phyloP scores from a whole-genome alignment of 1,140 invertebrate species.

The Ceratosolen solmsi region DNA sequence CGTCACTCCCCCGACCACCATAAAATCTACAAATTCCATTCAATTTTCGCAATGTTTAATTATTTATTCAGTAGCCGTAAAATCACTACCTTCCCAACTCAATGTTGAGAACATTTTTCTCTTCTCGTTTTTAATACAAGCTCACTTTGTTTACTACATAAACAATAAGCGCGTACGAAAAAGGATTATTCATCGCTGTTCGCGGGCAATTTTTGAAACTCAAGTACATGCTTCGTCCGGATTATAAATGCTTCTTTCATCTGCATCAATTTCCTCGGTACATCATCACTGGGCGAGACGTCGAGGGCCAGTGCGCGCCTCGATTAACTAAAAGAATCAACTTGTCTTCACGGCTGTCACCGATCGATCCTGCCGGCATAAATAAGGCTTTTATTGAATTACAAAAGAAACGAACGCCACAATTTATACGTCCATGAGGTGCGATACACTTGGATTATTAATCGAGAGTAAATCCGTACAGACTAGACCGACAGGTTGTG shows the following conservation, averaged over 20 bases:
- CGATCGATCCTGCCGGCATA: conserved; percentile 22
- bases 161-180: background rate
- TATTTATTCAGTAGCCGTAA: background rate
- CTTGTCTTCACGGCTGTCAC: conserved; percentile 47
- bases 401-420: conserved; percentile 29
- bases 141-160: conserved; percentile 2
- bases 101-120: too few relatives aligned
- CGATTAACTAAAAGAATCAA: conserved; percentile 49
- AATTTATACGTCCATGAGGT: background rate
- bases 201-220: conserved; percentile 17
- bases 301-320: background rate
- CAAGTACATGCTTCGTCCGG: conserved; percentile 51
- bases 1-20: background rate
- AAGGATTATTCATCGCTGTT: background rate
- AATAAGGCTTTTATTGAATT: conserved; percentile 38
- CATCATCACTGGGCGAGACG: conserved; percentile 28
- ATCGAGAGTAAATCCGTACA: conserved; percentile 33
- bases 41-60: conserved; percentile 2
- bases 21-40: conserved; percentile 6
- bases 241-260: conserved; percentile 45
- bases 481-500: conserved; percentile 1
- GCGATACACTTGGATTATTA: conserved; percentile 24
- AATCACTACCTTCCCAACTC: background rate
- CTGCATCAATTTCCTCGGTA: conserved; percentile 41
- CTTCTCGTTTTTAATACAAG: too few relatives aligned